Percentiles rank a stretch among this genome's conserved stretches.
These are phyloP conservation scores for Therioaphis trifolii DNA, from an alignment of 2,888 invertebrate genomes.

Conservation along the genomic window DNA sequence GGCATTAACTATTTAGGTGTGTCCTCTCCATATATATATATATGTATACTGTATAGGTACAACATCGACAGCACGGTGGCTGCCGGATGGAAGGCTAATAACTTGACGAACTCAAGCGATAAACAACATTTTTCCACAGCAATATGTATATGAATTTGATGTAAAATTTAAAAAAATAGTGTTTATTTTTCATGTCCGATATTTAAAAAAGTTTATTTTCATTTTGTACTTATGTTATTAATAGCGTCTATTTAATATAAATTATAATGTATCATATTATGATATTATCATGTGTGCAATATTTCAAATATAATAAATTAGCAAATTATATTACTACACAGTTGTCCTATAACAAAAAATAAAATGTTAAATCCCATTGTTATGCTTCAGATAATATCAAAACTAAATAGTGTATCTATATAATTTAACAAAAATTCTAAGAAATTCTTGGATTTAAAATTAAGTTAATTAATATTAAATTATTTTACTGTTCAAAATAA, in stretches of 20 bases:
- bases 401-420: conserved; percentile 12
- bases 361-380: too few species aligned
- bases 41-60: too few species aligned
- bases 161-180: not conserved
- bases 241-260: too few species aligned
- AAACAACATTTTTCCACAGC: not conserved
- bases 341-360: too few species aligned
- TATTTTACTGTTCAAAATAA: conserved; percentile 1
- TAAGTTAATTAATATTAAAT: conserved; percentile 5
- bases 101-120: conserved; percentile 44
- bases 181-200: conserved; percentile 12
- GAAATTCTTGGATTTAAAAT: not conserved
- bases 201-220: not conserved
- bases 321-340: too few species aligned
- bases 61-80: not conserved
- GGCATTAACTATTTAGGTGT: conserved; percentile 45
- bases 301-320: too few species aligned
- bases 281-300: too few species aligned
- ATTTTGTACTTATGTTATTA: too few species aligned
- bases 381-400: conserved; percentile 25
- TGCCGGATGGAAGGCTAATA: conserved; percentile 51
- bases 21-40: conserved; percentile 4
- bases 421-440: conserved; percentile 18
- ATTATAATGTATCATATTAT: too few species aligned
- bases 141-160: not conserved